Percentiles rank a stretch among this genome's conserved stretches.
phyloP scores from a whole-genome alignment of 2,113 vertebrate genomes.

The Caretta caretta region DNA sequence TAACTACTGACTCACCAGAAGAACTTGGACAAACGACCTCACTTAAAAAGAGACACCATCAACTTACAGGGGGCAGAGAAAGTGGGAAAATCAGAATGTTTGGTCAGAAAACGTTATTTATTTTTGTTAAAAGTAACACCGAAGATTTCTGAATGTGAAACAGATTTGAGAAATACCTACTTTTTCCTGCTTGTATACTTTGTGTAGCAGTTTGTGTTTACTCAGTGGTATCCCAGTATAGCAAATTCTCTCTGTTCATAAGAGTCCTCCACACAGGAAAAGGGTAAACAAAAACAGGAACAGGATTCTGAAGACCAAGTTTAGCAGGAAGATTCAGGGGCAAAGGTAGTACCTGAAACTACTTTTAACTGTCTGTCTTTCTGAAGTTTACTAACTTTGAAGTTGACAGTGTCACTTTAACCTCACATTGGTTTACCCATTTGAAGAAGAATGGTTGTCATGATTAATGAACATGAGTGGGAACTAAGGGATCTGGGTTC shows the following conservation, averaged over 20 bases:
- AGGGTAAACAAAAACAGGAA: background rate
- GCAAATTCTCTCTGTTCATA: background rate
- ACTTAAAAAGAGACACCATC: background rate
- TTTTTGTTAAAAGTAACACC: background rate
- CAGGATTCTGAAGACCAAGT: background rate
- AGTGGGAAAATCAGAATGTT: background rate
- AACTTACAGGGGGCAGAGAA: background rate
- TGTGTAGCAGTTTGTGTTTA: background rate
- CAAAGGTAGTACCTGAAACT: background rate
- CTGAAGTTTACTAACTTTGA: background rate
- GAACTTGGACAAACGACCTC: background rate
- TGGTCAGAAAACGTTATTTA: background rate
- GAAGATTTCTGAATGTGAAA: background rate
- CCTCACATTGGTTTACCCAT: background rate
- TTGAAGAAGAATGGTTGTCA: background rate
- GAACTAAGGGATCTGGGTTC: background rate
- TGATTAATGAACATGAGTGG: background rate
- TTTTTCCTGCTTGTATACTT: background rate
- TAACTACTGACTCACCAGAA: background rate
- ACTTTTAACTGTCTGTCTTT: background rate
- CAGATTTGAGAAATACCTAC: background rate
- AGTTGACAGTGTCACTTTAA: background rate
- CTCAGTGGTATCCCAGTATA: background rate
- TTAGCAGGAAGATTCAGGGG: background rate
- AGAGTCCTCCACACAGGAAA: background rate